Percentiles rank a stretch among this genome's conserved stretches.
Conservation (phyloP, 2,888 invertebrate species). For the Lasioglossum morio region DNA sequence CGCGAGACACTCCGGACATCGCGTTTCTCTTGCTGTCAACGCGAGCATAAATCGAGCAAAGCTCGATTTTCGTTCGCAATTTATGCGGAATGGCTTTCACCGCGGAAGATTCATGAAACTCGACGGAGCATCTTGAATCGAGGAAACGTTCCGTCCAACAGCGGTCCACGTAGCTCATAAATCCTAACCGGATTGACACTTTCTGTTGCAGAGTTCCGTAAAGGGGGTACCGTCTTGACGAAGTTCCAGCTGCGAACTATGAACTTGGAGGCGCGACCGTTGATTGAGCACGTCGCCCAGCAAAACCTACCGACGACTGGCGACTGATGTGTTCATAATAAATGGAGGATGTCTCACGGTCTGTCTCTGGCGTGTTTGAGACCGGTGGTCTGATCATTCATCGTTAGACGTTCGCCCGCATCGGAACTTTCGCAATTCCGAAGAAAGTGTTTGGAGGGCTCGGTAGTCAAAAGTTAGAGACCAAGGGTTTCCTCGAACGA, state of each 20-base stretch:
- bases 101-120: constrained; percentile 47
- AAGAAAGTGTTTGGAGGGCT: neutral
- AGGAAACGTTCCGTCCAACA: constrained; percentile 32
- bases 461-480: neutral
- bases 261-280: constrained; percentile 22
- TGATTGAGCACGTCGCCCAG: neutral
- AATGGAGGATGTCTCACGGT: constrained; percentile 26
- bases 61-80: neutral
- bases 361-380: constrained; percentile 13
- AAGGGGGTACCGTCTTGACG: constrained; percentile 41
- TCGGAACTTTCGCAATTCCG: neutral
- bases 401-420: neutral
- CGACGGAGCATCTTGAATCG: constrained; percentile 33
- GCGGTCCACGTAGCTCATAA: constrained; percentile 47
- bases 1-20: neutral
- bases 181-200: constrained; percentile 54
- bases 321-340: constrained; percentile 35
- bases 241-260: constrained; percentile 37
- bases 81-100: neutral
- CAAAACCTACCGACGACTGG: constrained; percentile 11
- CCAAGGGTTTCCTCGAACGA: neutral
- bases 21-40: neutral
- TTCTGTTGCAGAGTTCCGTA: constrained; percentile 55
- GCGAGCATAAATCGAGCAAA: neutral
- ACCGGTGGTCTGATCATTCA: constrained; percentile 13